Conservation (phyloP, 2,113 vertebrate genomes). For the Megaleporinus macrocephalus region DNA sequence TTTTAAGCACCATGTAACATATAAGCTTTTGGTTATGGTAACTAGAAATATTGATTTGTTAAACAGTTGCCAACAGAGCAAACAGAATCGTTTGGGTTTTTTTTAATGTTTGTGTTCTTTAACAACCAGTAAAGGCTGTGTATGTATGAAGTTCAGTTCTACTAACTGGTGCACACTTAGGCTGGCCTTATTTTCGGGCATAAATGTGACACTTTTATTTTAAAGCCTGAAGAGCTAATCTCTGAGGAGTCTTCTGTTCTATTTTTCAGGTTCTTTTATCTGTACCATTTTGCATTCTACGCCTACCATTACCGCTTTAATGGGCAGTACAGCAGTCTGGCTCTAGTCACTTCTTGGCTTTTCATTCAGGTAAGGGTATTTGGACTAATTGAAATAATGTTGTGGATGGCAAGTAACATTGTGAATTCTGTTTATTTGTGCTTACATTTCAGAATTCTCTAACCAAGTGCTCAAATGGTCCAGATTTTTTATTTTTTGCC, state of each 20-base stretch:
- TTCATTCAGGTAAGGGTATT: conserved; percentile 90
- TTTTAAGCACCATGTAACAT: background rate
- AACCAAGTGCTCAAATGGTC: background rate
- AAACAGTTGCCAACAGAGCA: background rate
- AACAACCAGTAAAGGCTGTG: background rate
- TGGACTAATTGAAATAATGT: background rate
- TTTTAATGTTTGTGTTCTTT: background rate
- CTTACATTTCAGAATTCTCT: too few species aligned
- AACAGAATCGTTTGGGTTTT: background rate
- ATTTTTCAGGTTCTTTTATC: conserved; percentile 90
- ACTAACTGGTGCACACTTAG: background rate
- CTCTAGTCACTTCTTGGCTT: conserved; percentile 97
- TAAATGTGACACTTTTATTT: background rate
- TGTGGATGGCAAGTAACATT: too few species aligned
- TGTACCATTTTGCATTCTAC: conserved; percentile 98
- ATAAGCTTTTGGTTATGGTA: background rate
- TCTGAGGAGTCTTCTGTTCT: background rate
- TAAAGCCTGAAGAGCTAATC: background rate
- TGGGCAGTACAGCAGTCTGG: conserved; percentile 97
- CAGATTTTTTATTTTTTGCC: background rate
- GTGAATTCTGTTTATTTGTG: background rate
- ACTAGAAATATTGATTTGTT: background rate
- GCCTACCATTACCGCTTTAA: conserved; percentile 99
- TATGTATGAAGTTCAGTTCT: background rate
- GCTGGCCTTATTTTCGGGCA: background rate